These are phyloP conservation scores for Sarcophaga caerulescens DNA, from an alignment of 2,888 invertebrate species.

Conservation along the genomic window DNA sequence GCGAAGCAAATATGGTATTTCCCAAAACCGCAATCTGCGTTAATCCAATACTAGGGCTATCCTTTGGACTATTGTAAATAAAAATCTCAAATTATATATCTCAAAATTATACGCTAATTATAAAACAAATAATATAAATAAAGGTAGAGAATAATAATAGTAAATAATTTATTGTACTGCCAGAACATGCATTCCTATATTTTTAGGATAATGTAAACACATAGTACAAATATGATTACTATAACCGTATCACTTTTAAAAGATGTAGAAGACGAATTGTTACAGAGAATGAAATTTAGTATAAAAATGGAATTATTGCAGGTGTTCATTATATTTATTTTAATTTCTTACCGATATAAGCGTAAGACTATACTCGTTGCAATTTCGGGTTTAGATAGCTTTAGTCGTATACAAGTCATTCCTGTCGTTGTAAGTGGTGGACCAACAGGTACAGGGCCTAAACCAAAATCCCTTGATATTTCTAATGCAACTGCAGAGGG, in stretches of 20 bases:
- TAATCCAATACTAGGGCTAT: slow-evolving; percentile 94
- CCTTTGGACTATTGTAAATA: slow-evolving; percentile 86
- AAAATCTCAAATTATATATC: background rate
- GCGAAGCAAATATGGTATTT: slow-evolving; percentile 90
- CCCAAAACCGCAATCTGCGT: slow-evolving; percentile 93
- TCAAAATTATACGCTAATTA: background rate
- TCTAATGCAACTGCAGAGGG: slow-evolving; percentile 94
- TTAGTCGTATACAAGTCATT: slow-evolving; percentile 92
- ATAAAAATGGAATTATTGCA: no score
- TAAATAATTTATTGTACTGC: no score
- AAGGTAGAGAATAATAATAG: background rate
- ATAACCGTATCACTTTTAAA: no score
- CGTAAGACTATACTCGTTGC: slow-evolving; percentile 90
- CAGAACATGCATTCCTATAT: no score
- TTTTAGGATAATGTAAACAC: no score
- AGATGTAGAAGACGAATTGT: no score
- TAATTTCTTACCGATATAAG: slow-evolving; percentile 76
- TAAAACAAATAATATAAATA: slow-evolving; percentile 3
- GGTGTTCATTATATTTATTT: background rate
- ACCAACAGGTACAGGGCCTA: slow-evolving; percentile 90
- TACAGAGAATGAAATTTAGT: no score
- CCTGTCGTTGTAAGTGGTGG: slow-evolving; percentile 93
- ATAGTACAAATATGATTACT: no score
- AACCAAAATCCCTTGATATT: slow-evolving; percentile 89
- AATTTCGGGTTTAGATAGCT: slow-evolving; percentile 91